A percentile compares a stretch with the other conserved stretches of the same genome.
Conservation (phyloP, 92 coral and sea anemone genomes). For the Paragorgia papillata region DNA sequence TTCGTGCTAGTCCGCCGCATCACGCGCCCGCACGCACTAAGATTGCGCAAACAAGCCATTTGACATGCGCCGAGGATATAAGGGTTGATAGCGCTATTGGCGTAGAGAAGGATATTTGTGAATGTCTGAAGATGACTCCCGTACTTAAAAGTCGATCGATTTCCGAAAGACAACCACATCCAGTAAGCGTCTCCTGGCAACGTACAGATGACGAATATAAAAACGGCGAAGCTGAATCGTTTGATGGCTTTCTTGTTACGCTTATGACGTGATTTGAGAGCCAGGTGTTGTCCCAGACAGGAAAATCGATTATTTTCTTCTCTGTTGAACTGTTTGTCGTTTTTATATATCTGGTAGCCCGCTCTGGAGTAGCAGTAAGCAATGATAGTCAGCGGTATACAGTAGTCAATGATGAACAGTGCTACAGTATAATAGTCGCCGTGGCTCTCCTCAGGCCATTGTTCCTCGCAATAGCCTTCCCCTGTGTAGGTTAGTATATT, state of each 20-base stretch:
- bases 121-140: slow-evolving; percentile 56
- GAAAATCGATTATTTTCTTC: neutral
- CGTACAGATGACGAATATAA: slow-evolving; percentile 57
- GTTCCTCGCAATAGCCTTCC: neutral
- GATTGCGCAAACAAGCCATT: slow-evolving; percentile 1
- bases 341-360: slow-evolving; percentile 7
- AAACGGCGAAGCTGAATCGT: slow-evolving; percentile 55
- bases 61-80: slow-evolving; percentile 74
- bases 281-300: neutral
- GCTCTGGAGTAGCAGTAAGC: slow-evolving; percentile 29
- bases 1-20: no score
- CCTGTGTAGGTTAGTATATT: slow-evolving; percentile 9
- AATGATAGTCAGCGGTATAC: slow-evolving; percentile 26
- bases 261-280: slow-evolving; percentile 18
- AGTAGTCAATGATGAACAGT: slow-evolving; percentile 16
- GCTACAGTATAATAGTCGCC: slow-evolving; percentile 25
- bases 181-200: slow-evolving; percentile 63
- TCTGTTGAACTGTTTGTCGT: neutral
- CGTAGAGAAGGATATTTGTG: slow-evolving; percentile 73
- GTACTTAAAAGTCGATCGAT: slow-evolving; percentile 24
- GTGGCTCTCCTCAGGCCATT: slow-evolving; percentile 11
- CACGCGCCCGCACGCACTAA: no score
- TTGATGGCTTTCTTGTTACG: slow-evolving; percentile 55
- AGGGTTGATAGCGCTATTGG: slow-evolving; percentile 88
- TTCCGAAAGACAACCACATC: slow-evolving; percentile 62